phyloP scores from a whole-genome alignment of 2,797 vertebrate species.

The Alexandromys oeconomus region DNA sequence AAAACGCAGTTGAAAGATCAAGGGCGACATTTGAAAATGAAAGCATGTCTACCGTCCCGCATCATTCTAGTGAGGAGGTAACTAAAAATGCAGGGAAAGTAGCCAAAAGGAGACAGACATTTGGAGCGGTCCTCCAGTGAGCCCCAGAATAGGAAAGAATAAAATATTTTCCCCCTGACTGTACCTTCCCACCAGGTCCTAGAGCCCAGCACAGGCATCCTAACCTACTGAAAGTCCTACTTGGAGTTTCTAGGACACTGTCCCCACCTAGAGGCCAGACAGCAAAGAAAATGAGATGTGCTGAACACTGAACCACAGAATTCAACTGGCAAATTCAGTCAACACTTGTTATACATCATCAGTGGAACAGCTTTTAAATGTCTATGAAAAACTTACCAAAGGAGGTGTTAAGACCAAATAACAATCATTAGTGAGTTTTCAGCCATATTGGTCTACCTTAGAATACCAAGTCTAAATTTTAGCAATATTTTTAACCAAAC shows the following conservation, averaged over 20 bases:
- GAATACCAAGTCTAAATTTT: neutral
- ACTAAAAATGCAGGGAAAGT: neutral
- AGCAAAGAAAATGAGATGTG: neutral
- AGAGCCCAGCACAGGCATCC: neutral
- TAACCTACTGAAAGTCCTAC: neutral
- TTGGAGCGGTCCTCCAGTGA: neutral
- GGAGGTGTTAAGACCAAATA: accelerated
- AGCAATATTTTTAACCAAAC: neutral
- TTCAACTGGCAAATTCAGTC: neutral
- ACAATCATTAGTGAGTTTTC: neutral
- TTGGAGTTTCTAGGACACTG: constrained; percentile 69
- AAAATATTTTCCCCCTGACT: neutral
- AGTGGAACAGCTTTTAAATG: neutral
- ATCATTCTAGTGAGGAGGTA: constrained; percentile 30
- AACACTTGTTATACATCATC: neutral
- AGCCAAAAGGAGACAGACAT: neutral
- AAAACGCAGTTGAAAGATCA: constrained; percentile 43
- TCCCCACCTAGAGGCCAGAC: constrained; percentile 70
- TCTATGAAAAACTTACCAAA: neutral
- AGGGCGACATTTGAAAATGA: constrained; percentile 30
- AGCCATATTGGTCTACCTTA: neutral
- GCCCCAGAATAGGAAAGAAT: neutral
- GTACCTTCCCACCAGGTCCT: neutral
- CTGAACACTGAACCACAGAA: neutral
- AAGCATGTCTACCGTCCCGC: neutral